phyloP scores from a whole-genome alignment of 2,113 vertebrate species.

The Coptodon bakossiorum region DNA sequence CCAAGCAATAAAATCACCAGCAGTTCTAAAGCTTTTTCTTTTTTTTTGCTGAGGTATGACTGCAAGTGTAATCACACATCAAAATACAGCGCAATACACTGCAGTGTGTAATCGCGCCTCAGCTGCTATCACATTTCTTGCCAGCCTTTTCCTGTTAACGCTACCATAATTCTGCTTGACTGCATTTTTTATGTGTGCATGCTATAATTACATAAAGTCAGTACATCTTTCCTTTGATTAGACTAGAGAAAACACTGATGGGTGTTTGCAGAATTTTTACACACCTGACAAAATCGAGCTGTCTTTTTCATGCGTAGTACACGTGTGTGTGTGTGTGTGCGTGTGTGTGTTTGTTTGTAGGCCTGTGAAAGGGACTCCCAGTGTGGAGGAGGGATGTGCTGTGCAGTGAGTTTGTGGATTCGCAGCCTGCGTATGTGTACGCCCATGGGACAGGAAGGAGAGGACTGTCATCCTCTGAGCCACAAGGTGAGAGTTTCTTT shows the following conservation, averaged over 20 bases:
- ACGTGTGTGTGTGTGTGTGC: background rate
- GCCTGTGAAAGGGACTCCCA: conserved; percentile 86
- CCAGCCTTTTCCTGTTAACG: background rate
- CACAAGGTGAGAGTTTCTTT: conserved; percentile 77
- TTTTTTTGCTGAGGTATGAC: background rate
- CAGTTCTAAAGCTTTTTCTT: background rate
- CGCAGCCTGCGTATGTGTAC: conserved; percentile 87
- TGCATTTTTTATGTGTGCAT: background rate
- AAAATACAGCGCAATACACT: background rate
- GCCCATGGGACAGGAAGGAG: conserved; percentile 82
- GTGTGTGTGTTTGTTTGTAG: conserved; percentile 37
- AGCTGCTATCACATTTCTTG: background rate
- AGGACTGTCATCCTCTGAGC: conserved; percentile 88
- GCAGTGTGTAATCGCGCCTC: background rate
- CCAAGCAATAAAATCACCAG: background rate
- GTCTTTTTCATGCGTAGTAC: background rate
- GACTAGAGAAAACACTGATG: background rate
- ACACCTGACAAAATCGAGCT: background rate
- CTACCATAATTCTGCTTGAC: background rate
- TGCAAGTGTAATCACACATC: background rate
- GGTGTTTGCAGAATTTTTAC: background rate
- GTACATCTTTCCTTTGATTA: background rate
- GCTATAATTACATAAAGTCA: background rate
- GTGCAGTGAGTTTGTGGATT: conserved; percentile 93
- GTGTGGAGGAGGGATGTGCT: conserved; percentile 88